These are phyloP conservation scores for Hydrocynus forskahlii DNA, from an alignment of 2,797 vertebrate genomes.

Conservation along the genomic window DNA sequence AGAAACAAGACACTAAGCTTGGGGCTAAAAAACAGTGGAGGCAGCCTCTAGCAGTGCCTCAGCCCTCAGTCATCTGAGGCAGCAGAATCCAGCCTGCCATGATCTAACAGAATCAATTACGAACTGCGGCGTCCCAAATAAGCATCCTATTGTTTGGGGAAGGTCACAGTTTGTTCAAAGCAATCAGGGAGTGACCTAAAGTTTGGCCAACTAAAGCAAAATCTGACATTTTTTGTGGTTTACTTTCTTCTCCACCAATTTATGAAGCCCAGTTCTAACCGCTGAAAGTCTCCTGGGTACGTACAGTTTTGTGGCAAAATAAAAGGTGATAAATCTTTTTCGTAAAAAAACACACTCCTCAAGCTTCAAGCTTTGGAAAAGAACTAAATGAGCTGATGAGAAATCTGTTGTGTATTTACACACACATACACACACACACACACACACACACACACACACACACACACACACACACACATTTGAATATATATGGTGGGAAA, in stretches of 20 bases:
- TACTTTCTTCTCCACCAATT: not conserved
- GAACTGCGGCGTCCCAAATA: not conserved
- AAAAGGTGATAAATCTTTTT: conserved; percentile 68
- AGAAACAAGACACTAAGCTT: not conserved
- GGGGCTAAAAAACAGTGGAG: not conserved
- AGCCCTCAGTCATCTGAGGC: not conserved
- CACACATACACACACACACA: conserved; percentile 56
- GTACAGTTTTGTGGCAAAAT: conserved; percentile 58
- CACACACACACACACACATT: conserved; percentile 62
- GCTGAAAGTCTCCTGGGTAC: not conserved
- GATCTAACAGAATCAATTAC: conserved; percentile 6
- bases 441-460: conserved; percentile 63
- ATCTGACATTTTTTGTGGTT: conserved; percentile 4
- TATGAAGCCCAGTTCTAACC: not conserved
- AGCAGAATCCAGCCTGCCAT: not conserved
- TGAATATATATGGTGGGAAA: conserved; percentile 79
- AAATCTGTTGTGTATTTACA: conserved; percentile 76
- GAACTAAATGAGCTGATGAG: conserved; percentile 66
- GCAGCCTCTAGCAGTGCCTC: not conserved
- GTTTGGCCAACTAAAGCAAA: not conserved
- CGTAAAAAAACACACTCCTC: conserved; percentile 65
- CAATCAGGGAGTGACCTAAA: not conserved
- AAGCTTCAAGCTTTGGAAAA: conserved; percentile 69
- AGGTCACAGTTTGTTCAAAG: not conserved
- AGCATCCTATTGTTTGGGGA: not conserved